These are phyloP conservation scores for Brienomyrus brachyistius DNA, from an alignment of 2,113 vertebrate genomes.

Conservation along the genomic window DNA sequence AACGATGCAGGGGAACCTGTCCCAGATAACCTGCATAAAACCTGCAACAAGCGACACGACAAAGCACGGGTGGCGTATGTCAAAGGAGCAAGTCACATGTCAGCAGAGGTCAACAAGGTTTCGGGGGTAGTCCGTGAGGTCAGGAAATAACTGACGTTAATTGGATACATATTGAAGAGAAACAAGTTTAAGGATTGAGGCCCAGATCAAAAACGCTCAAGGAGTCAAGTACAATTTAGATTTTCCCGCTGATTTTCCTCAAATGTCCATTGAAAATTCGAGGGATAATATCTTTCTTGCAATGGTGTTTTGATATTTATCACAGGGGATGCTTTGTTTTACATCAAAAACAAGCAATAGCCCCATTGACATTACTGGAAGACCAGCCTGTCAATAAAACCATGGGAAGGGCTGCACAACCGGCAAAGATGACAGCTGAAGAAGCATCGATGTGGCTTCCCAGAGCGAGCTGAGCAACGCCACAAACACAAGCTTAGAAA, in stretches of 20 bases:
- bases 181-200: background rate
- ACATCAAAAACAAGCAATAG: background rate
- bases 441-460: background rate
- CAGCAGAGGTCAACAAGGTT: background rate
- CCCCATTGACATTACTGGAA: background rate
- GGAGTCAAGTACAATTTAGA: background rate
- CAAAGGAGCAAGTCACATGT: background rate
- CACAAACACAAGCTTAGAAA: background rate
- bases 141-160: background rate
- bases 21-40: background rate
- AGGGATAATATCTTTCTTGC: background rate
- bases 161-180: conserved; percentile 8
- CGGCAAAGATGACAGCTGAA: background rate
- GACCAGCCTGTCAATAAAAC: background rate
- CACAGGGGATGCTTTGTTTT: background rate
- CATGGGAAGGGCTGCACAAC: background rate
- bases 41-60: background rate
- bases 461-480: background rate
- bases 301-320: background rate
- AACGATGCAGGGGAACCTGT: background rate
- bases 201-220: background rate
- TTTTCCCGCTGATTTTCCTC: background rate
- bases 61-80: background rate
- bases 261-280: background rate
- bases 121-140: background rate